phyloP scores from a whole-genome alignment of 2,797 vertebrate species.

The Hemibagrus guttatus region DNA sequence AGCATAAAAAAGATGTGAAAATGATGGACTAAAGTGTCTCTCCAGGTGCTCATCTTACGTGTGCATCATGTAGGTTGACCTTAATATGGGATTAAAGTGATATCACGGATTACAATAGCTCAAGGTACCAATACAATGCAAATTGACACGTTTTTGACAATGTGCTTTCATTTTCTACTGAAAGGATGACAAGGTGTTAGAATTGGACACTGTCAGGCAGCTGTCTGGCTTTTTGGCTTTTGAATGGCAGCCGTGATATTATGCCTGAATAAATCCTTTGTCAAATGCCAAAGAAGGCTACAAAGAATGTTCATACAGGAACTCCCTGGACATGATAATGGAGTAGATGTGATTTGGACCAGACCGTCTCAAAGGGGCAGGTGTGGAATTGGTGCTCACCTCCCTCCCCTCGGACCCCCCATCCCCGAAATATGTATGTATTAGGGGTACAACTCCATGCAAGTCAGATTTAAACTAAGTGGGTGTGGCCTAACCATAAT shows the following conservation, averaged over 20 bases:
- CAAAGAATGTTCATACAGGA: constrained; percentile 30
- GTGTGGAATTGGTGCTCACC: neutral
- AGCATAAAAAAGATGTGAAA: neutral
- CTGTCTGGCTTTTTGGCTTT: constrained; percentile 38
- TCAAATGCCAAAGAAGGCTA: constrained; percentile 36
- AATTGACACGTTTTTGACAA: constrained; percentile 15
- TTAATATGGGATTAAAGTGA: constrained; percentile 18
- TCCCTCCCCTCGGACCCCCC: neutral
- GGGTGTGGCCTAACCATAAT: neutral
- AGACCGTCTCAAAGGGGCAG: neutral
- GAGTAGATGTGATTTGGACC: constrained; percentile 1
- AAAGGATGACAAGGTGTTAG: constrained; percentile 41
- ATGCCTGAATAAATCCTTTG: constrained; percentile 38
- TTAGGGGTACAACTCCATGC: neutral
- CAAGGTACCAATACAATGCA: neutral
- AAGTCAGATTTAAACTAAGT: neutral
- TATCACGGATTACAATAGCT: constrained; percentile 4
- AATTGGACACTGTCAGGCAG: constrained; percentile 43
- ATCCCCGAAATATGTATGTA: neutral
- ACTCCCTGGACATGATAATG: constrained; percentile 2
- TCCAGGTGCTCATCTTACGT: neutral
- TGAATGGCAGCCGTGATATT: constrained; percentile 50
- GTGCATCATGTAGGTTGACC: neutral
- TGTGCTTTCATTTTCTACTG: constrained; percentile 34
- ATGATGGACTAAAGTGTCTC: neutral